phyloP scores from a whole-genome alignment of 2,797 vertebrate species.

The Parauchenoglanis punctatus region DNA sequence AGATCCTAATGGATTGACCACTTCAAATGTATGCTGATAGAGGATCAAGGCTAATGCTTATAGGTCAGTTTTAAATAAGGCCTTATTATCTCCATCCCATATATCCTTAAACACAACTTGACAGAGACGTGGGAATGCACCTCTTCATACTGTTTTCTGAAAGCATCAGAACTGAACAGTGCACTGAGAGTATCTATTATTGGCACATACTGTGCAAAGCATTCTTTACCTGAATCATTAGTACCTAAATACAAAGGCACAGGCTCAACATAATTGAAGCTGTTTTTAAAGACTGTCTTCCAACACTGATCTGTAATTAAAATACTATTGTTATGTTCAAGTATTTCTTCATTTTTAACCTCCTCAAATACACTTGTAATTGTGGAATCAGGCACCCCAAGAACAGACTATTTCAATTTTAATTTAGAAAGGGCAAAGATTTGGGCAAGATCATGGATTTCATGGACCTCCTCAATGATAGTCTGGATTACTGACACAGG shows the following conservation, averaged over 20 bases:
- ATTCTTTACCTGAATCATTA: neutral
- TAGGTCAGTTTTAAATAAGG: neutral
- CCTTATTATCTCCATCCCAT: neutral
- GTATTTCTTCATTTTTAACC: constrained; percentile 18
- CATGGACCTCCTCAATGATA: constrained; percentile 50
- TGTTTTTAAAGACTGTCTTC: constrained; percentile 31
- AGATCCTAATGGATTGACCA: constrained; percentile 27
- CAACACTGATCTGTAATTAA: constrained; percentile 25
- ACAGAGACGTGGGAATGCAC: too few species aligned
- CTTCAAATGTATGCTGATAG: constrained; percentile 42
- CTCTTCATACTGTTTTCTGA: neutral
- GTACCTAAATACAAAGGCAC: neutral
- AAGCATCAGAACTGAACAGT: neutral
- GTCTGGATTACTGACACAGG: constrained; percentile 51
- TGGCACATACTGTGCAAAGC: neutral
- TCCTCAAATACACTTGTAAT: constrained; percentile 27
- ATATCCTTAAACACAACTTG: neutral
- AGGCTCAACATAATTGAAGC: neutral
- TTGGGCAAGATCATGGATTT: constrained; percentile 35
- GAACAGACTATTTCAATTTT: constrained; percentile 31
- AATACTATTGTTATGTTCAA: neutral
- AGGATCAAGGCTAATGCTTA: constrained; percentile 20
- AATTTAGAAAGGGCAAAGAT: constrained; percentile 41
- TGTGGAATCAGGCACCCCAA: constrained; percentile 4
- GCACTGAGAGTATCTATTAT: neutral